Evolutionary conservation across 2,888 invertebrate genomes (phyloP).

Genomic region (Epinotia ramella): DNA sequence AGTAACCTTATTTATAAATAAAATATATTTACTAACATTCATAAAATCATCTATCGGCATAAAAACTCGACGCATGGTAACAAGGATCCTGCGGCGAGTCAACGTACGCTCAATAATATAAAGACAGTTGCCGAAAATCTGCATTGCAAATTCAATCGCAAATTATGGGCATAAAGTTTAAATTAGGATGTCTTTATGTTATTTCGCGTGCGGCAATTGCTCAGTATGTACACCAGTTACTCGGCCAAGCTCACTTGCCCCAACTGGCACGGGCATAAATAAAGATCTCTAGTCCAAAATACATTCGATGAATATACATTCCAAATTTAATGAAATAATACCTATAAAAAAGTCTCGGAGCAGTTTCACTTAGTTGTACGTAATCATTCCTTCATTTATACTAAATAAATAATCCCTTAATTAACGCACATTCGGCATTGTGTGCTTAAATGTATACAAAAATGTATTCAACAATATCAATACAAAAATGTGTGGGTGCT

Average conservation of each 20-base stretch:
- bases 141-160: neutral
- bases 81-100: slow-evolving; percentile 55
- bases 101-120: slow-evolving; percentile 23
- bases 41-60: slow-evolving; percentile 70
- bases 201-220: slow-evolving; percentile 45
- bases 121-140: neutral
- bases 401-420: slow-evolving; percentile 71
- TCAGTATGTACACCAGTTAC: slow-evolving; percentile 54
- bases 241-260: slow-evolving; percentile 20
- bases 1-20: slow-evolving; percentile 64
- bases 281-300: slow-evolving; percentile 63
- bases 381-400: slow-evolving; percentile 56
- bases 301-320: slow-evolving; percentile 47
- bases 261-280: slow-evolving; percentile 47
- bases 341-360: slow-evolving; percentile 37
- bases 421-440: slow-evolving; percentile 53
- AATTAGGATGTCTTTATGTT: slow-evolving; percentile 4
- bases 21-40: slow-evolving; percentile 79
- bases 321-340: slow-evolving; percentile 36
- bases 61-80: slow-evolving; percentile 60
- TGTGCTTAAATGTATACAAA: slow-evolving; percentile 39
- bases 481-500: slow-evolving; percentile 40
- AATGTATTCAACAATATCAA: slow-evolving; percentile 39
- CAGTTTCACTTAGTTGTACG: slow-evolving; percentile 46
- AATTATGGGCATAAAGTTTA: neutral